These are phyloP conservation scores for Eumeta japonica DNA, from an alignment of 1,140 invertebrate genomes.

Conservation along the genomic window DNA sequence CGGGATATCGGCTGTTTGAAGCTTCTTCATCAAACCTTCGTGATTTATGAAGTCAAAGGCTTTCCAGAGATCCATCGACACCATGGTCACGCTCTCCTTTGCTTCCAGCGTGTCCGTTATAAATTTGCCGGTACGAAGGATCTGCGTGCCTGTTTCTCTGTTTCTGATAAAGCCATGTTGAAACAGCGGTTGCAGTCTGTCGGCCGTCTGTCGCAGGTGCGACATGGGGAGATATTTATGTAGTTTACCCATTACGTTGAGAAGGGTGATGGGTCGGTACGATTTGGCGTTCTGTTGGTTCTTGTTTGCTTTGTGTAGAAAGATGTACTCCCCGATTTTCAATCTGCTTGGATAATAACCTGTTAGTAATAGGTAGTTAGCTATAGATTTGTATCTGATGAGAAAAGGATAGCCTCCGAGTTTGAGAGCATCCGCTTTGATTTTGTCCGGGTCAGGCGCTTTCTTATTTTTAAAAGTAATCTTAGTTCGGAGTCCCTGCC, in stretches of 20 bases:
- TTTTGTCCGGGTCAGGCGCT: too few relatives aligned
- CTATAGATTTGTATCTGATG: not conserved
- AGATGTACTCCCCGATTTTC: slow-evolving; percentile 8
- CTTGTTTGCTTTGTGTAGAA: slow-evolving; percentile 5
- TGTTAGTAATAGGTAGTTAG: slow-evolving; percentile 5
- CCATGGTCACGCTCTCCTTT: slow-evolving; percentile 7
- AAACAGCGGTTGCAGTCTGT: too few relatives aligned
- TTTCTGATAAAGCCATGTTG: slow-evolving; percentile 6
- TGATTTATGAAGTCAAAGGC: too few relatives aligned
- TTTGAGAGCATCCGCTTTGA: too few relatives aligned
- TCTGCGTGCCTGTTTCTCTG: slow-evolving; percentile 6
- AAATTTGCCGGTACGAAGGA: slow-evolving; percentile 3
- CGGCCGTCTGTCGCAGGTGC: too few relatives aligned
- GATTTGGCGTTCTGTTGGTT: slow-evolving; percentile 4
- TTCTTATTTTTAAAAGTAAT: slow-evolving; percentile 9
- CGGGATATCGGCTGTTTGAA: not conserved
- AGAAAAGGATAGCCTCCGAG: slow-evolving; percentile 2
- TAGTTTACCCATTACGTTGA: slow-evolving; percentile 8
- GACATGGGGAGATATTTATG: too few relatives aligned
- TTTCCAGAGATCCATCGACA: slow-evolving; percentile 5
- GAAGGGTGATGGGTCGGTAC: slow-evolving; percentile 7
- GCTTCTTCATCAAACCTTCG: too few relatives aligned
- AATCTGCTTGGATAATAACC: slow-evolving; percentile 7
- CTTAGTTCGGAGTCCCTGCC: too few relatives aligned
- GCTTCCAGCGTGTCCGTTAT: slow-evolving; percentile 5